Evolutionary conservation across 2,888 invertebrate species (phyloP).

Genomic region (Gymnocheta viridis): DNA sequence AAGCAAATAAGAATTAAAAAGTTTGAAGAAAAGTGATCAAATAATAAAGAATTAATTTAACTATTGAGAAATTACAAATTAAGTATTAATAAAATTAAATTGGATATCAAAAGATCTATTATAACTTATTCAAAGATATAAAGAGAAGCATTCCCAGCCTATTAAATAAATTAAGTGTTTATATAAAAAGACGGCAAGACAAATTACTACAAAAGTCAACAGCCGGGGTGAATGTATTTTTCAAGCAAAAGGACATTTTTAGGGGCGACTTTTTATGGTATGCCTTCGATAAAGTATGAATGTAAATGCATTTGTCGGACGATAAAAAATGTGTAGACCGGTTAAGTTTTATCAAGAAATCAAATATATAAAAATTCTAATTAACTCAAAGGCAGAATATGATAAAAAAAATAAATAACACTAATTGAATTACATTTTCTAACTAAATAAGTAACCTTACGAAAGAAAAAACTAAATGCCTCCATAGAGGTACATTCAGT

Average conservation of each 20-base stretch:
- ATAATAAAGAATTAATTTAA: slow-evolving; percentile 47
- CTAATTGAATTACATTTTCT: slow-evolving; percentile 33
- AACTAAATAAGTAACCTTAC: slow-evolving; percentile 14
- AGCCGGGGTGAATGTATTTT: slow-evolving; percentile 63
- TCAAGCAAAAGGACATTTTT: slow-evolving; percentile 52
- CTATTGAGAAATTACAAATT: slow-evolving; percentile 55
- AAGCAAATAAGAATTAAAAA: slow-evolving; percentile 57
- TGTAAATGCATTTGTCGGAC: slow-evolving; percentile 18
- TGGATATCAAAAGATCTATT: slow-evolving; percentile 64
- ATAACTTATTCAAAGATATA: slow-evolving; percentile 36
- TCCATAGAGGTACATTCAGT: not conserved
- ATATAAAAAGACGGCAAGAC: slow-evolving; percentile 17
- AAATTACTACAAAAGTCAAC: slow-evolving; percentile 52
- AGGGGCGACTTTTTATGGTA: slow-evolving; percentile 60
- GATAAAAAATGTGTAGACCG: slow-evolving; percentile 54
- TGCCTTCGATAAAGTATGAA: slow-evolving; percentile 18
- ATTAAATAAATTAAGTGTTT: slow-evolving; percentile 11
- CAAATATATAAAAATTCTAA: slow-evolving; percentile 21
- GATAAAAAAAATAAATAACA: not conserved
- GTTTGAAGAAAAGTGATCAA: slow-evolving; percentile 46
- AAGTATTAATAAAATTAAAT: slow-evolving; percentile 63
- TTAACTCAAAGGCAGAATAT: not conserved
- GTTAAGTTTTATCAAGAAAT: slow-evolving; percentile 28
- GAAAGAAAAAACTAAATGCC: not conserved
- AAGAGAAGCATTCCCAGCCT: not conserved